phyloP scores from a whole-genome alignment of 2,888 invertebrate genomes.

The Melanostoma mellinum region DNA sequence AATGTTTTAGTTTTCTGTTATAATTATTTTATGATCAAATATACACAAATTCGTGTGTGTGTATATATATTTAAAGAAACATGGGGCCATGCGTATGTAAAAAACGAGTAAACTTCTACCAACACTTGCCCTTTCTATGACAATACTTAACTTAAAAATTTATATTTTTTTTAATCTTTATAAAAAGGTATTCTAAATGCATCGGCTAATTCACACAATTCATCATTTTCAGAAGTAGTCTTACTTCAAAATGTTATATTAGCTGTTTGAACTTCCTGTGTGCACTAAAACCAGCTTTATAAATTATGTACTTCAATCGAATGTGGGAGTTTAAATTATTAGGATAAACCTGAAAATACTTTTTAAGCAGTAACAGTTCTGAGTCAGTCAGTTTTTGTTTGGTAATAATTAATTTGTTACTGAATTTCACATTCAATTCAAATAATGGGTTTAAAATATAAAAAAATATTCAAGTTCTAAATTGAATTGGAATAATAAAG shows the following conservation, averaged over 20 bases:
- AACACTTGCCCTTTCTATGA: conserved; percentile 18
- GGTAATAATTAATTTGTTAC: conserved; percentile 9
- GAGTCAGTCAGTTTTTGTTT: conserved; percentile 65
- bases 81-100: conserved; percentile 10
- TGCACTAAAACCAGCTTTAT: too few species aligned
- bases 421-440: conserved; percentile 2
- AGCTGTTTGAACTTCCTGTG: too few species aligned
- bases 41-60: conserved; percentile 22
- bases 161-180: conserved; percentile 16
- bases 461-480: neutral
- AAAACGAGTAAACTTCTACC: conserved; percentile 14
- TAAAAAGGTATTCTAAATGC: too few species aligned
- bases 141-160: conserved; percentile 26
- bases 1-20: conserved; percentile 1
- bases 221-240: too few species aligned
- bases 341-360: conserved; percentile 29
- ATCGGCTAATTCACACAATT: too few species aligned
- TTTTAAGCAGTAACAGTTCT: conserved; percentile 37
- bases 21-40: conserved; percentile 40
- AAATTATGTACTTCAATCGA: neutral
- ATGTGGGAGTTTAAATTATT: conserved; percentile 11
- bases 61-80: conserved; percentile 22
- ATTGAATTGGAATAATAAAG: conserved; percentile 10
- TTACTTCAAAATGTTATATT: too few species aligned
- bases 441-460: conserved; percentile 3